Evolutionary conservation across 2,797 vertebrate genomes (phyloP).

Genomic region (Poecilia picta): DNA sequence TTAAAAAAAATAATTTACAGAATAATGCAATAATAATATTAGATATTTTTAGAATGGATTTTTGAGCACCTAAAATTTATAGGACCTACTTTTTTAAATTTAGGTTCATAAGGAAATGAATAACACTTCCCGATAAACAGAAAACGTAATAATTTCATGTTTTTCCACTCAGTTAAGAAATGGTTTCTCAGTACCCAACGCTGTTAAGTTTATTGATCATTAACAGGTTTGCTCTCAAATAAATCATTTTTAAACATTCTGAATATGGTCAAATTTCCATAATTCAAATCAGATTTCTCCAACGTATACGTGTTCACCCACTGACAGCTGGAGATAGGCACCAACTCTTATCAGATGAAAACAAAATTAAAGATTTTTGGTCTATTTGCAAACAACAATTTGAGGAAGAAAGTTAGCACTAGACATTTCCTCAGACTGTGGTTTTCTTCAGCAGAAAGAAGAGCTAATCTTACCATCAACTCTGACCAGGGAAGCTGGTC

Average conservation of each 20-base stretch:
- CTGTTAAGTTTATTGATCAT: neutral
- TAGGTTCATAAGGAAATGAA: too few species aligned
- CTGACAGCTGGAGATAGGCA: neutral
- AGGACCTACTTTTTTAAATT: neutral
- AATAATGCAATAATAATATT: neutral
- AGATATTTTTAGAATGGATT: neutral
- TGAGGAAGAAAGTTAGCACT: neutral
- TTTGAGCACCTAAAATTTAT: neutral
- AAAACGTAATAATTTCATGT: neutral
- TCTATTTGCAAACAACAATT: neutral
- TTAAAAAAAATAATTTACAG: neutral
- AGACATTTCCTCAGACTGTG: neutral
- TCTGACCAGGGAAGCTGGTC: neutral
- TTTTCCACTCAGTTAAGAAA: neutral
- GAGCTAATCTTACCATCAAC: neutral
- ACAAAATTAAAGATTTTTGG: neutral
- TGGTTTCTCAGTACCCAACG: neutral
- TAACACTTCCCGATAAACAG: neutral
- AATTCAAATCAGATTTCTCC: neutral
- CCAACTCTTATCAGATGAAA: neutral
- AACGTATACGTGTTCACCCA: neutral
- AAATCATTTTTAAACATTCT: neutral
- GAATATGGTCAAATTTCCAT: neutral
- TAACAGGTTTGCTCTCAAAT: neutral
- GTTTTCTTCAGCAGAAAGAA: neutral